Base-by-base conservation (phyloP, 2,113 vertebrate species). In the Puntigrus tetrazona region DNA sequence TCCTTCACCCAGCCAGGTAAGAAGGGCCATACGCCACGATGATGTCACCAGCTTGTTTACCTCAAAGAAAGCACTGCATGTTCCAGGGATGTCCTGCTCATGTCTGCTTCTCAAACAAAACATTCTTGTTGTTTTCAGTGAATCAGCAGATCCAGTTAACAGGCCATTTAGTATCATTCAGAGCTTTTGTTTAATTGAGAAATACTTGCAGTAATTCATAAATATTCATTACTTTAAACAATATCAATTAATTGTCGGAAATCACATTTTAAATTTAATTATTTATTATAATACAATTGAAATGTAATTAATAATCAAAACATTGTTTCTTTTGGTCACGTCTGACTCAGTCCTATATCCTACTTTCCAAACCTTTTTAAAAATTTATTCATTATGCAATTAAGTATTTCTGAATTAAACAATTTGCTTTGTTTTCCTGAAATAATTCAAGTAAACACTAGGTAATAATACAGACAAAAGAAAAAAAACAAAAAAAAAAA, bases 1-100 rank as follows among this genome's bases (percentile, higher is more conserved):
- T 95, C 94, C 96, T 82, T 96, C 97, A 65, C 96, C 95, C 94
- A 98, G 96, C 92, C 97, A 99, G 96, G 97, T 97, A 95, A 94
- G 89, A 70, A 38, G 34, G 9, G 5, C 9, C 5, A 1, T 65
- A 55, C 43, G 63, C 41, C 38, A 38, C 20, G 31, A n/a, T 72
- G 74, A 52, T 41, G 34, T 43, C 63, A 27, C 75, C 29, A 27
- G 13, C 85, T 86, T 85, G 88, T 81, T 78, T 6, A 69, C 47
- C 38, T 59, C 50, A 57, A 8, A 57, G 29, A 57, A 34, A 29
- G 5, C 74, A 36, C 47, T 7, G 7, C 7, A 47, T 75, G 41
- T 75, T 9, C 72, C 43, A 29, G 72, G 74, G 29, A 5, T 36
- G 74, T 77, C 45, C 20, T 34, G 13, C 20, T 77, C 50, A n/a